Evolutionary conservation across 2,888 invertebrate species (phyloP).

Genomic region (Petrolisthes manimaculis): DNA sequence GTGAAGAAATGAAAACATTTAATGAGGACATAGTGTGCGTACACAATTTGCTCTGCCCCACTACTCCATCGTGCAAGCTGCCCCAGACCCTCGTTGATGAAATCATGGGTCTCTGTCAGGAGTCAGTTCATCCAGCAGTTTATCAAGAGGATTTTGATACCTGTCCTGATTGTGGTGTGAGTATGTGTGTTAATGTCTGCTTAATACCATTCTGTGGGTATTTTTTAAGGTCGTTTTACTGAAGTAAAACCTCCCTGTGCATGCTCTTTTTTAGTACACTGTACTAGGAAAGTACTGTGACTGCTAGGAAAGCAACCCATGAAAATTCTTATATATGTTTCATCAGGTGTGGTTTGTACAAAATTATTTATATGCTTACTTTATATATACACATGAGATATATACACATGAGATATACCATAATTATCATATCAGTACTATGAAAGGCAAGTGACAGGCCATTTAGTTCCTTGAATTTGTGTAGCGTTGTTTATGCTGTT

Average conservation of each 20-base stretch:
- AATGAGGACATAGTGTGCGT: constrained; percentile 63
- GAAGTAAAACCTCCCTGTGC: too few species aligned
- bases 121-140: constrained; percentile 59
- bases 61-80: constrained; percentile 32
- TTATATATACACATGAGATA: too few species aligned
- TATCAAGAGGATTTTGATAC: constrained; percentile 55
- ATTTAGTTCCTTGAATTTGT: neutral
- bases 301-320: too few species aligned
- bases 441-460: neutral
- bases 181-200: neutral
- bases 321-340: too few species aligned
- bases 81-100: constrained; percentile 25
- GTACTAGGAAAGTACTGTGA: too few species aligned
- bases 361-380: too few species aligned
- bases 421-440: neutral
- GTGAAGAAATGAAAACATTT: constrained; percentile 22
- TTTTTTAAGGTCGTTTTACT: too few species aligned
- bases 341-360: too few species aligned
- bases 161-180: constrained; percentile 57
- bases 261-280: too few species aligned
- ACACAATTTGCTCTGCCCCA: constrained; percentile 55
- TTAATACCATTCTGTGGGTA: too few species aligned
- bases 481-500: neutral
- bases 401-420: too few species aligned
- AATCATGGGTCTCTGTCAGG: constrained; percentile 51